Base-by-base conservation (phyloP, 2,888 invertebrate genomes). In the Lypha dubia region DNA sequence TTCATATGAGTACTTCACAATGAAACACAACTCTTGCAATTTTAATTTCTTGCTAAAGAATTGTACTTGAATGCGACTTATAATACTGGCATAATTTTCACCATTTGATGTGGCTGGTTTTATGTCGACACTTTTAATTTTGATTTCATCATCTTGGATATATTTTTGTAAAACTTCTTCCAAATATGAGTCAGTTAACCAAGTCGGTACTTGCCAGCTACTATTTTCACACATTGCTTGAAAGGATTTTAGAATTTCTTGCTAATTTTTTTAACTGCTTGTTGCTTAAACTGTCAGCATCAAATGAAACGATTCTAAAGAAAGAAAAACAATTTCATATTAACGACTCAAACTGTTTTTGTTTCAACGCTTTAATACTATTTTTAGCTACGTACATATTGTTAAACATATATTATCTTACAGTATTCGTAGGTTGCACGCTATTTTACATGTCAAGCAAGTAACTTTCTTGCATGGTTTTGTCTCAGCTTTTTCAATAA, bases 71-170 rank as follows among this genome's bases (percentile, higher is more conserved):
- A 90, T 84, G 11, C 90, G 88, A 15, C 88, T 88, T 88, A 90
- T 88, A 6, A 88, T 84, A 77, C 90, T 90, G 60, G 89, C 88
- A 74, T 89, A 90, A 68, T 90, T 90, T 32, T 90, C 90, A 35
- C 90, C 90, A 71, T 89, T 90, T 4, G 87, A 74, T 2, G 89
- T 88, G 3, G 89, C 90, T 0, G 90, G 88, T 49, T 79, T 85
- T 7, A 88, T 85, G 6, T 44, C 62, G 44, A 90, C 68, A 11
- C 86, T 83, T 0, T 22, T 74, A 11, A 91, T 71, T 46, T 76
- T 74, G 0, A 91, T 80, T 6, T 80, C 74, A 6, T 68, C 60
- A 81, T 90, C 89, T 24, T 89, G 79, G 44, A 89, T 88, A 24
- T 87, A 79, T 13, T 83, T 79, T 13, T 87, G 83, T 15, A 91